Base-by-base conservation (phyloP, 2,888 invertebrate species). In the Acanthoscelides obtectus region DNA sequence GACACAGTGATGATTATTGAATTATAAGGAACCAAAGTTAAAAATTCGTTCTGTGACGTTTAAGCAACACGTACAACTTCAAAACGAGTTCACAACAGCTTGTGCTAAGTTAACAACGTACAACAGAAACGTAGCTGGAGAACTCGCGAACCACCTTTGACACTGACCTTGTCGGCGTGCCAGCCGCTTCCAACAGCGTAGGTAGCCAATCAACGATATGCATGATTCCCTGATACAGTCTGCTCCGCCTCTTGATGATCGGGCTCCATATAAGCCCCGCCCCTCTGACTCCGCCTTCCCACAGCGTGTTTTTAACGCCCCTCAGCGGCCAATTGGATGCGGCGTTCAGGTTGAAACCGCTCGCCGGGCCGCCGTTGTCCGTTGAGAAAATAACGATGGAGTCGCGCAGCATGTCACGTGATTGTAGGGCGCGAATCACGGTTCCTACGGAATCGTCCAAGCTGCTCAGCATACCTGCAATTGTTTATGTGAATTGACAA, bases 221-320 rank as follows among this genome's bases (percentile, higher is more conserved):
- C 86, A 96, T 88, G 74, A 89, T 86, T 81, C 95, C 93, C 0
- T 87, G 85, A 0, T 93, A 89, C 0, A 94, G 88, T 69, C 93
- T 88, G 1, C 88, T 86, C 0, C 87, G 84, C 45, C 87, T 86
- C 1, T 86, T 83, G 22, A 94, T 80, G 19, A 89, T 86, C 0
- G 94, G 90, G 74, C 93, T 93, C 95, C 96, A 96, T 27, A 97
- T 78, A 0, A 95, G 84, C 0, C 90, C 94, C 0, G 92, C 92
- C 0, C 93, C 97, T 69, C 96, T 88, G 0, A 97, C 91, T 0
- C 97, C 97, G 21, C 98, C 98, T 87, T 98, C 98, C 94, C 95
- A 98, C 0, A 96, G 84, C 0, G 97, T 96, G 85, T 96, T 93
- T 84, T 98, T 98, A 3, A 95, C 94, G 69, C 95, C 95, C 80